Percentiles rank a stretch among this genome's conserved stretches.
Conservation (phyloP, 2,797 vertebrate species). For the Alcedo atthis region DNA sequence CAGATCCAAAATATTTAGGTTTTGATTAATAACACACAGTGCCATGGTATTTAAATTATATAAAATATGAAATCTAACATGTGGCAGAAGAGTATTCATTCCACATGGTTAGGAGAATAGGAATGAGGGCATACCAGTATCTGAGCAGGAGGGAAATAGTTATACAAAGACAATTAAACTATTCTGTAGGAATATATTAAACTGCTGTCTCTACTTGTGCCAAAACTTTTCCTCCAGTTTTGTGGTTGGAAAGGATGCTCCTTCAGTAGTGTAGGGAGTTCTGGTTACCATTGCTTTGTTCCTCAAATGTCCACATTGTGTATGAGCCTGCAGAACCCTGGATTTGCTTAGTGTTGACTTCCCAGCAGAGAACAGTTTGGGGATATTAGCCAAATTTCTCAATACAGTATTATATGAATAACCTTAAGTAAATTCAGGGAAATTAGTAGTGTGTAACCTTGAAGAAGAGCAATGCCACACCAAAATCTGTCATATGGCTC, state of each 20-base stretch:
- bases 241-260: not conserved
- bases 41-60: slow-evolving; percentile 34
- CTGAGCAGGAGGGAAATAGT: slow-evolving; percentile 2
- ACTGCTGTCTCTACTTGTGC: not conserved
- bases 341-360: not conserved
- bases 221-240: not conserved
- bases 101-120: slow-evolving; percentile 48
- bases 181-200: slow-evolving; percentile 7
- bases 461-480: not conserved
- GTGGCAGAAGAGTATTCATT: slow-evolving; percentile 44
- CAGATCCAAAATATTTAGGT: slow-evolving; percentile 51
- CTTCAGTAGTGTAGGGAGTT: not conserved
- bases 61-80: slow-evolving; percentile 45
- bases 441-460: not conserved
- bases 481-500: not conserved
- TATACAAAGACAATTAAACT: not conserved
- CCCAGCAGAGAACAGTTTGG: not conserved
- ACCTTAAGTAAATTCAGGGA: not conserved
- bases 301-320: not conserved
- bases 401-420: not conserved
- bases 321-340: not conserved
- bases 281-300: not conserved
- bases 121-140: not conserved
- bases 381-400: not conserved
- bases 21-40: slow-evolving; percentile 67